phyloP scores from a whole-genome alignment of 2,113 vertebrate genomes.

The Gnathonemus echidnorhynchus region DNA sequence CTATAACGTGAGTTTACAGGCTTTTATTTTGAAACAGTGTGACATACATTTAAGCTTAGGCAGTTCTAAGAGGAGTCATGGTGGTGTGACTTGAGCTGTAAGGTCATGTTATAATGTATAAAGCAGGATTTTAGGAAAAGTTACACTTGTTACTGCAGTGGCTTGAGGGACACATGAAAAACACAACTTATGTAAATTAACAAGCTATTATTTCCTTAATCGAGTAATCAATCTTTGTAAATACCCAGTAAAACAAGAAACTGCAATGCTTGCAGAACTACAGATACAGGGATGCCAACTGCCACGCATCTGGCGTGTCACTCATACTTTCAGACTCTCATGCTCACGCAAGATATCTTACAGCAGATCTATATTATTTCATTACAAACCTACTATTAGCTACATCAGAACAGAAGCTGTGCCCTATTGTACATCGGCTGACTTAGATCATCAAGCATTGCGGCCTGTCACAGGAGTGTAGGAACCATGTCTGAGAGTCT shows the following conservation, averaged over 20 bases:
- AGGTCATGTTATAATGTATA: not conserved
- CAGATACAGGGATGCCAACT: not conserved
- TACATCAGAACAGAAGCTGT: not conserved
- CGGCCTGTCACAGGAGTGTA: not conserved
- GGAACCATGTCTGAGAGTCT: not conserved
- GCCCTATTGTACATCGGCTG: not conserved
- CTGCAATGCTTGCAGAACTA: not conserved
- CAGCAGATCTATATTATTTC: not conserved
- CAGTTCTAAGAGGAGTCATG: not conserved
- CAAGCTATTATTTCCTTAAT: not conserved
- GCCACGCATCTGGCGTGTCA: not conserved
- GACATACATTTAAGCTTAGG: not conserved
- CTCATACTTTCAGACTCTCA: not conserved
- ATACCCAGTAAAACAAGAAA: not conserved
- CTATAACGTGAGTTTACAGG: not conserved
- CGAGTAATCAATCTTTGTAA: not conserved
- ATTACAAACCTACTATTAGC: not conserved
- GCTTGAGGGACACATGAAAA: not conserved
- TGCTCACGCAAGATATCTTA: not conserved
- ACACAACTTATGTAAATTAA: not conserved
- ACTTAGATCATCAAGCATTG: not conserved
- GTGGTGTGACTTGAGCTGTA: not conserved
- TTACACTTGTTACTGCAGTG: not conserved
- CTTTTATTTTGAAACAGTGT: not conserved
- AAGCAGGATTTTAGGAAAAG: not conserved